Percentiles rank a stretch among this genome's conserved stretches.
phyloP scores from a whole-genome alignment of 2,797 vertebrate species.

The Luscinia luscinia region DNA sequence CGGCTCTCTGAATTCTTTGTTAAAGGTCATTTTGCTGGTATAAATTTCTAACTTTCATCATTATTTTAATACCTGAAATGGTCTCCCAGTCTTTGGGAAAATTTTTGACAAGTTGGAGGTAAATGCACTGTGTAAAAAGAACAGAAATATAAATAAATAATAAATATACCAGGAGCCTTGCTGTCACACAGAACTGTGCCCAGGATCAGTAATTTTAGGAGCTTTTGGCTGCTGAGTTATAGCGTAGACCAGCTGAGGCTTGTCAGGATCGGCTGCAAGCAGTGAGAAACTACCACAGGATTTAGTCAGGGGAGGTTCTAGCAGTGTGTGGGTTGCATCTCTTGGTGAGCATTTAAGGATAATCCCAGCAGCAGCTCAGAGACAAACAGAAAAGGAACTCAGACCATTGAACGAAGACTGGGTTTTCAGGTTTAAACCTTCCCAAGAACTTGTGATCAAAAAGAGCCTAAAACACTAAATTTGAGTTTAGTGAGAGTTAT shows the following conservation, averaged over 20 bases:
- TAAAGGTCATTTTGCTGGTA: not conserved
- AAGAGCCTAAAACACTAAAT: not conserved
- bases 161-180: not conserved
- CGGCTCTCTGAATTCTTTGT: not conserved
- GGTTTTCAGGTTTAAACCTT: not conserved
- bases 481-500: not conserved
- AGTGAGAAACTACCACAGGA: not conserved
- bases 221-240: not conserved
- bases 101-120: not conserved
- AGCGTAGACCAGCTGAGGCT: not conserved
- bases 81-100: not conserved
- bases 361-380: not conserved
- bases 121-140: not conserved
- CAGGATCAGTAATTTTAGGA: not conserved
- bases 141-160: not conserved
- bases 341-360: not conserved
- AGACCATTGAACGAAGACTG: not conserved
- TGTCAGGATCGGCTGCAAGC: not conserved
- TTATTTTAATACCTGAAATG: not conserved
- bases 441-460: not conserved
- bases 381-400: not conserved
- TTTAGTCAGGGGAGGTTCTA: not conserved
- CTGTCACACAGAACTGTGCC: not conserved
- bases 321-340: not conserved
- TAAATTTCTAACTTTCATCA: not conserved